These are phyloP conservation scores for Sebastes matsubarae DNA, from an alignment of 2,797 vertebrate genomes.

Conservation along the genomic window DNA sequence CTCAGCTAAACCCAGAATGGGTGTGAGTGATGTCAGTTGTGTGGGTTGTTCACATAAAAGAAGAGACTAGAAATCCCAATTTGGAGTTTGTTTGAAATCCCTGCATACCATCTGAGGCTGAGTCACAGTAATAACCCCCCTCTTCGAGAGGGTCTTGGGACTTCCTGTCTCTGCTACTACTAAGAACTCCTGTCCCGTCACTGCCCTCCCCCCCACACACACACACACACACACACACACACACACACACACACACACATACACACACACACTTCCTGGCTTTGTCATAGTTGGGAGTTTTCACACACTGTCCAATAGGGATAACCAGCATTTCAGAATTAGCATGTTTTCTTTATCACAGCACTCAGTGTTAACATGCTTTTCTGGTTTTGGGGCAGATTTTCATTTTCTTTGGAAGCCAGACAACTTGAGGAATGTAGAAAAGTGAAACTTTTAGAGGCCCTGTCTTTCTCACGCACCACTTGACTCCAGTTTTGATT, in stretches of 20 bases:
- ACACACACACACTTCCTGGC: conserved; percentile 12
- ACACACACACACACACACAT: too few species aligned
- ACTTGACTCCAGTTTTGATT: too few species aligned
- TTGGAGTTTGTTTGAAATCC: conserved; percentile 20
- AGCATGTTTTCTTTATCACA: not conserved
- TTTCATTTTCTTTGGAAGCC: conserved; percentile 8
- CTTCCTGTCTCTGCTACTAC: conserved; percentile 40
- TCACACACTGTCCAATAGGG: not conserved
- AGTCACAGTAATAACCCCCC: conserved; percentile 4
- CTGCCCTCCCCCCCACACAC: not conserved
- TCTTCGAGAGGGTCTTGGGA: not conserved
- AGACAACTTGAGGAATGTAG: not conserved
- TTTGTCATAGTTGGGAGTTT: conserved; percentile 28
- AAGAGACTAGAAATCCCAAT: not conserved
- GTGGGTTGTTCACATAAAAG: not conserved
- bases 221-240: too few species aligned
- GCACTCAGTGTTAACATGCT: not conserved
- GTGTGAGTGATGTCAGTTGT: too few species aligned
- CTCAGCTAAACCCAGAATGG: not conserved
- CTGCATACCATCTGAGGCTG: conserved; percentile 17
- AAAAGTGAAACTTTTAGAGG: not conserved
- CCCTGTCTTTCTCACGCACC: too few species aligned
- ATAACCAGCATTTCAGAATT: not conserved
- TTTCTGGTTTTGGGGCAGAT: not conserved
- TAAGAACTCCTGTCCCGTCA: not conserved